Percentiles rank a stretch among this genome's conserved stretches.
These are phyloP conservation scores for Phenganax subtilis DNA, from an alignment of 92 coral and sea anemone genomes.

Conservation along the genomic window DNA sequence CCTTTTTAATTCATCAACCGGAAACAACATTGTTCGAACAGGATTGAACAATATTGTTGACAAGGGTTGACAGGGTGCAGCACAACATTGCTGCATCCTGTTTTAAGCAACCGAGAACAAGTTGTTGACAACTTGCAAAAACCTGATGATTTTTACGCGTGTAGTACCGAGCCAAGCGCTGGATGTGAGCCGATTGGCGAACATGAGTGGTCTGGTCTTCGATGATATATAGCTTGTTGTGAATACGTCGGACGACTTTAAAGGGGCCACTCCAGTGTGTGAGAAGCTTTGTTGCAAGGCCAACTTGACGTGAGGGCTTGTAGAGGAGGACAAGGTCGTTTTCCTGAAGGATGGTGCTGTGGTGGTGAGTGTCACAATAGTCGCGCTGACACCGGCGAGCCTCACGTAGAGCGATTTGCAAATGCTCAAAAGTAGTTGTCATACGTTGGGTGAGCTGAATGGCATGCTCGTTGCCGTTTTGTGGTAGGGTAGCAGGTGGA, in stretches of 20 bases:
- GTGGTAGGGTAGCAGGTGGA: constrained; percentile 5
- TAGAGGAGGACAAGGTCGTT: constrained; percentile 17
- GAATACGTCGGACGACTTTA: constrained; percentile 2
- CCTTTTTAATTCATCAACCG: too few species aligned
- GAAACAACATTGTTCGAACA: too few species aligned
- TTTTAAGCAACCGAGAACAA: too few species aligned
- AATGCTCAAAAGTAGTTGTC: constrained; percentile 17
- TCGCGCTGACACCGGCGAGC: constrained; percentile 19
- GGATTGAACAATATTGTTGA: too few species aligned
- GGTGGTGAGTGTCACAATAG: constrained; percentile 8
- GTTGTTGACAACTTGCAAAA: too few species aligned
- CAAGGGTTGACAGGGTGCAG: too few species aligned
- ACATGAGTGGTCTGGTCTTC: constrained; percentile 8
- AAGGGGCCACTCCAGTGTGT: constrained; percentile 19
- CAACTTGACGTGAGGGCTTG: constrained; percentile 20
- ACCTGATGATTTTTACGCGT: too few species aligned
- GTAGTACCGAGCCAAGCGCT: constrained; percentile 16
- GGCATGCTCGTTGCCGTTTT: constrained; percentile 1
- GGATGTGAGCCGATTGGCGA: neutral
- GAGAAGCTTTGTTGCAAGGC: constrained; percentile 21
- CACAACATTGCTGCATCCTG: too few species aligned
- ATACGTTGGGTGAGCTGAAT: constrained; percentile 3
- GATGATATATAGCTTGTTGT: neutral
- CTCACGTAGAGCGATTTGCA: neutral
- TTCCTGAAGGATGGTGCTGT: neutral